Percentiles rank a stretch among this genome's conserved stretches.
Evolutionary conservation across 92 coral and sea anemone species (phyloP).

Genomic region (Palythoa grandis): DNA sequence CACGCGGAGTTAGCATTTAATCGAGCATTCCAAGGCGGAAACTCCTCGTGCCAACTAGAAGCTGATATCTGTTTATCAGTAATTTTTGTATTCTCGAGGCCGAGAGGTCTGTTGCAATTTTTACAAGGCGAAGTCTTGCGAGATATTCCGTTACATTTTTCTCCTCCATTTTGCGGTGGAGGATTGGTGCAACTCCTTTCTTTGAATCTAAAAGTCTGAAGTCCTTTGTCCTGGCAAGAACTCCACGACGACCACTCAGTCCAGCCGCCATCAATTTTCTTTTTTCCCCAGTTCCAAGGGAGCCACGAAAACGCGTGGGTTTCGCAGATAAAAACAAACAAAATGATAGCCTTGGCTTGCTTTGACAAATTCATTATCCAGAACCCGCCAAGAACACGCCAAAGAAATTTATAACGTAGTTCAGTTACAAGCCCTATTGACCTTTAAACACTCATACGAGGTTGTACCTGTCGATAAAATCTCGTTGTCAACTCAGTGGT

Average conservation of each 20-base stretch:
- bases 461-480: neutral
- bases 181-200: constrained; percentile 81
- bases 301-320: constrained; percentile 45
- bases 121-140: constrained; percentile 69
- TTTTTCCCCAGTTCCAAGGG: constrained; percentile 62
- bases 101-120: constrained; percentile 75
- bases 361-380: constrained; percentile 20
- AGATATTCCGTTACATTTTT: constrained; percentile 68
- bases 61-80: constrained; percentile 65
- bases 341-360: constrained; percentile 10
- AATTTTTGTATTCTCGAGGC: constrained; percentile 72
- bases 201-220: constrained; percentile 70
- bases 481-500: neutral
- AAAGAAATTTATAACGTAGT: neutral
- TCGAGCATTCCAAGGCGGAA: constrained; percentile 69
- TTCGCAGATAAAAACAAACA: constrained; percentile 39
- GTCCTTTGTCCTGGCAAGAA: constrained; percentile 64
- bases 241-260: constrained; percentile 81
- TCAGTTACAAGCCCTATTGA: constrained; percentile 1
- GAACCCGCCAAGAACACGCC: neutral
- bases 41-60: constrained; percentile 70
- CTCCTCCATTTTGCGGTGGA: constrained; percentile 78
- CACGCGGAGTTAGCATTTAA: constrained; percentile 84
- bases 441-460: neutral
- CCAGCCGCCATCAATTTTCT: constrained; percentile 84